Evolutionary conservation across 2,797 vertebrate genomes (phyloP).

Genomic region (Argyrosomus regius): DNA sequence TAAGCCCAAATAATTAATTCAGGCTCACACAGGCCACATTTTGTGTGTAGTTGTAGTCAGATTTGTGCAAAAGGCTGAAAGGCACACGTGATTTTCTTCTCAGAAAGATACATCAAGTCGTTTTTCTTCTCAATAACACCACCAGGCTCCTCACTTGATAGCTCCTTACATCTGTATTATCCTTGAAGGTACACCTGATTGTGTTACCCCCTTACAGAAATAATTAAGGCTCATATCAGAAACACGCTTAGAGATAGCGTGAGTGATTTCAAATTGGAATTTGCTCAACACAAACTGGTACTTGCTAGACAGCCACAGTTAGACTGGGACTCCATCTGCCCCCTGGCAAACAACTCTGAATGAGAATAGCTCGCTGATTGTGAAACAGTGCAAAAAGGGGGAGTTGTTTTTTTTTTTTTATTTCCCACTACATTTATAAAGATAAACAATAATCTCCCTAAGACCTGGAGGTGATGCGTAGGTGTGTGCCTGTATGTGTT

Average conservation of each 20-base stretch:
- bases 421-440: constrained; percentile 58
- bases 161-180: not conserved
- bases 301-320: constrained; percentile 49
- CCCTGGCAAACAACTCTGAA: constrained; percentile 43
- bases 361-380: constrained; percentile 54
- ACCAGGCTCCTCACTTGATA: not conserved
- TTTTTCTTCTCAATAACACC: not conserved
- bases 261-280: constrained; percentile 35
- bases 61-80: not conserved
- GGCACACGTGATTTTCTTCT: too few relatives aligned
- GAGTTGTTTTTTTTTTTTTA: constrained; percentile 1
- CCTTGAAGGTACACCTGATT: constrained; percentile 19
- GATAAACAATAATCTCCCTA: constrained; percentile 76
- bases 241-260: not conserved
- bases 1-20: not conserved
- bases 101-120: not conserved
- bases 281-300: constrained; percentile 41
- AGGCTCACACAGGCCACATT: not conserved
- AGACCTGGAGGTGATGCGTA: constrained; percentile 77
- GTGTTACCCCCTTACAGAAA: constrained; percentile 11
- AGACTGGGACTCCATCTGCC: constrained; percentile 58
- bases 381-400: constrained; percentile 24
- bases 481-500: constrained; percentile 78
- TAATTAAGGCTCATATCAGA: constrained; percentile 18
- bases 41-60: not conserved